Percentiles rank a stretch among this genome's conserved stretches.
Conservation (phyloP, 2,797 vertebrate genomes). For the Mastacembelus armatus region DNA sequence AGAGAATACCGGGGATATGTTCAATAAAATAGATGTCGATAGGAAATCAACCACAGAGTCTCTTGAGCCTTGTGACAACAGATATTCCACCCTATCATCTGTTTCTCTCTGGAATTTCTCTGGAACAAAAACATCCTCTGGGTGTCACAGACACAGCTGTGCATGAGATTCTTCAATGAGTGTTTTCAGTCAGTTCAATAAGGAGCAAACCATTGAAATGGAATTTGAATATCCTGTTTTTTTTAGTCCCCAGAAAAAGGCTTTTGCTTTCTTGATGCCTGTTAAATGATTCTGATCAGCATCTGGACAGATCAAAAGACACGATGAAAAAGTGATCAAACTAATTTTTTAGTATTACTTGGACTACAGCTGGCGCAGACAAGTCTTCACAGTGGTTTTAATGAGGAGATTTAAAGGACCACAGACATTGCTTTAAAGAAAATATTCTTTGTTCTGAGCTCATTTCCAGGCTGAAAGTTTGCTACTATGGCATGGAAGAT, state of each 20-base stretch:
- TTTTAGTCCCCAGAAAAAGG: conserved; percentile 28
- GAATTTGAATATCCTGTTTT: conserved; percentile 23
- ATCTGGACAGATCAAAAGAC: conserved; percentile 24
- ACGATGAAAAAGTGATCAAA: conserved; percentile 10
- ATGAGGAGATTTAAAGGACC: conserved; percentile 33
- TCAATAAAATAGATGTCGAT: conserved; percentile 4
- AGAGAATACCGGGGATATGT: neutral
- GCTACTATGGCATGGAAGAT: conserved; percentile 54
- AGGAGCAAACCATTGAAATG: conserved; percentile 40
- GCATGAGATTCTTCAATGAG: conserved; percentile 27
- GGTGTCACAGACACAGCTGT: conserved; percentile 20
- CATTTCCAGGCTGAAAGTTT: conserved; percentile 59
- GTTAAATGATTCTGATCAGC: conserved; percentile 27
- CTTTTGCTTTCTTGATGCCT: conserved; percentile 34
- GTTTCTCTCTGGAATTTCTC: conserved; percentile 34
- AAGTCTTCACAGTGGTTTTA: conserved; percentile 22
- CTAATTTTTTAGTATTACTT: conserved; percentile 25
- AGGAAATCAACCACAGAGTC: conserved; percentile 21
- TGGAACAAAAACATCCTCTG: conserved; percentile 28
- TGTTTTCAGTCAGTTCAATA: neutral
- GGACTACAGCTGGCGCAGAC: conserved; percentile 37
- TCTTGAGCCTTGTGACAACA: conserved; percentile 1
- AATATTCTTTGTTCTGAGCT: conserved; percentile 40
- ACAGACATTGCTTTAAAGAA: conserved; percentile 42
- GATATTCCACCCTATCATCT: conserved; percentile 4